These are phyloP conservation scores for Diachasma alloeum DNA, from an alignment of 1,140 invertebrate species.

Conservation along the genomic window DNA sequence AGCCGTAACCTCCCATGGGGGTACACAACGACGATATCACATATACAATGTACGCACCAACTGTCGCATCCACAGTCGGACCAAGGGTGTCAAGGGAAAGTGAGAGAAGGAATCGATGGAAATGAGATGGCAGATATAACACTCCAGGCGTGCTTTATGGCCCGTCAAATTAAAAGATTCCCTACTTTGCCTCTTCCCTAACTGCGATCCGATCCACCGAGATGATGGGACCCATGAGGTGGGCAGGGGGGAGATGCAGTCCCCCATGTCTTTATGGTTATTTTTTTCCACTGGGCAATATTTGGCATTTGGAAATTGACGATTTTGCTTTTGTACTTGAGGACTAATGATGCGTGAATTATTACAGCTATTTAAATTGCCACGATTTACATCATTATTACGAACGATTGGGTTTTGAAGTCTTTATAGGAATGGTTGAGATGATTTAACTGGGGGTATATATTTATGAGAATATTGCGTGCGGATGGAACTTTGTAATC, in stretches of 20 bases:
- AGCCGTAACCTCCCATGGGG: conserved; percentile 61
- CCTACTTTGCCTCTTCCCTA: conserved; percentile 53
- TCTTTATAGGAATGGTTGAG: background rate
- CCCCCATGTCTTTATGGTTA: background rate
- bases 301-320: background rate
- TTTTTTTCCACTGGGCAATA: background rate
- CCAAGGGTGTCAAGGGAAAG: background rate
- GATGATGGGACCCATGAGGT: conserved; percentile 20
- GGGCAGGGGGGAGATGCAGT: background rate
- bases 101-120: conserved; percentile 13
- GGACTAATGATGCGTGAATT: conserved; percentile 22
- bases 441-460: too few relatives aligned
- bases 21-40: conserved; percentile 51
- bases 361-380: conserved; percentile 14
- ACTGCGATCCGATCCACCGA: conserved; percentile 55
- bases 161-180: conserved; percentile 67
- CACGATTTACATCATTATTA: conserved; percentile 15
- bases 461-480: background rate
- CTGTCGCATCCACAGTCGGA: conserved; percentile 29
- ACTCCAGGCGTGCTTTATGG: conserved; percentile 64
- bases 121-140: conserved; percentile 44
- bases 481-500: too few relatives aligned
- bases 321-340: conserved; percentile 1
- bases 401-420: conserved; percentile 12
- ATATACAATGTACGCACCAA: conserved; percentile 45